These are phyloP conservation scores for Agrilus cyanescens DNA, from an alignment of 2,888 invertebrate genomes.

Conservation along the genomic window DNA sequence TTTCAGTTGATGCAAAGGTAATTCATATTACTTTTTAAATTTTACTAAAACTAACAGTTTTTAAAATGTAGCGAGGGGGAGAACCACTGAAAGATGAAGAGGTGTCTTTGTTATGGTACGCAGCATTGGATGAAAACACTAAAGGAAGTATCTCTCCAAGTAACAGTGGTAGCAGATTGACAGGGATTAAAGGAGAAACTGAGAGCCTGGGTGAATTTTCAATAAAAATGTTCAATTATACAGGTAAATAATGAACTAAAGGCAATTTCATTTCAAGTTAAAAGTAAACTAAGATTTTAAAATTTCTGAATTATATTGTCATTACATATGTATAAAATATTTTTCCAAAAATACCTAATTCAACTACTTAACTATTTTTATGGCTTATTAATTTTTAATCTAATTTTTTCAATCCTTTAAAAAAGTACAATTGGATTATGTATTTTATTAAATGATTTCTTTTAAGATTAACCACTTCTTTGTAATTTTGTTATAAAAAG, in stretches of 20 bases:
- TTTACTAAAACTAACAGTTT: neutral
- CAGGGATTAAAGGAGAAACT: conserved; percentile 63
- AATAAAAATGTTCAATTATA: conserved; percentile 39
- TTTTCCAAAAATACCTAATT: no score
- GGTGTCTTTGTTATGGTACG: conserved; percentile 68
- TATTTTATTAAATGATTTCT: no score
- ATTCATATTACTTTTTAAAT: conserved; percentile 9
- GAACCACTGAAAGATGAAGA: conserved; percentile 34
- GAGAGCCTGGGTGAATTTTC: conserved; percentile 68
- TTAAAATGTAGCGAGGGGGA: conserved; percentile 14
- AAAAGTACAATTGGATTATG: no score
- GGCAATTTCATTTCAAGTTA: neutral
- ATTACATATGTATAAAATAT: no score
- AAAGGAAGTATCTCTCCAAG: conserved; percentile 42
- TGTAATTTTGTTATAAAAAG: no score
- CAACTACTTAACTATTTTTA: no score
- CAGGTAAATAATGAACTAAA: conserved; percentile 25
- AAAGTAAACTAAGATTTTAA: no score
- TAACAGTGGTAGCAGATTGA: conserved; percentile 41
- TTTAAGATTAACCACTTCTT: no score
- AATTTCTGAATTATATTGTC: no score
- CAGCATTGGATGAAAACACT: conserved; percentile 64
- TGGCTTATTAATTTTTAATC: no score
- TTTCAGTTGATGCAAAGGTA: conserved; percentile 50
- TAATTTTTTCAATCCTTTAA: no score